Base-by-base conservation (phyloP, 2,113 vertebrate genomes). In the Atherinomorus stipes region DNA sequence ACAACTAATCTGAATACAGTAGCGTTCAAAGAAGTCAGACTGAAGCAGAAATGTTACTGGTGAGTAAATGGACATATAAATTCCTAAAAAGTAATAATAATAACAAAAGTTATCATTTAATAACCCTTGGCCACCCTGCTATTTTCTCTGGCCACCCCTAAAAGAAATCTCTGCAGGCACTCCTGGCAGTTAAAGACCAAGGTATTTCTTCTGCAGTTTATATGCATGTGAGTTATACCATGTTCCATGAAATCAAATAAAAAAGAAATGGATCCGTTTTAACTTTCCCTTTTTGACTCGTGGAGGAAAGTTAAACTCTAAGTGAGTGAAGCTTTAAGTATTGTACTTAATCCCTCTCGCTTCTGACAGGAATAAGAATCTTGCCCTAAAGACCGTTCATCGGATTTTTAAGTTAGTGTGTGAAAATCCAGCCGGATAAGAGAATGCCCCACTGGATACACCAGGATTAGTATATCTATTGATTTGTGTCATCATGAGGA, bases 381-480 rank as follows among this genome's bases (percentile, higher is more conserved):
- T 89, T 80, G 81, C 79, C 86, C 90, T 76, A 59, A 84, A 91
- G 88, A 89, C 83, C 86, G 88, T 84, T 90, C 85, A 87, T 78
- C 76, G 49, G 81, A 89, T 81, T 90, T 90, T 89, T 86, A 90
- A 85, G 86, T 90, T 88, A 80, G 85, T 88, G 85, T 89, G 89
- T 88, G 86, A 91, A 92, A 92, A 92, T 92, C 88, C 88, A 77
- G 64, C 57, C 64, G 90, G 91, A 93, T 93, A 89, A 93, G 83
- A 79, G 80, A 89, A 87, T 78, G 87, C 77, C 89, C 89, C 76
- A 64, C 84, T 89, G 90, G 91, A 90, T 90, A 89, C 80, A 78
- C 73, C 70, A 40, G 92, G 92, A 94, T 94, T 93, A 94, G 88
- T 90, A 76, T 72, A 88, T 85, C 79, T 87, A 94, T 93, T 92